These are phyloP conservation scores for Theretra japonica DNA, from an alignment of 2,888 invertebrate species.

Conservation along the genomic window DNA sequence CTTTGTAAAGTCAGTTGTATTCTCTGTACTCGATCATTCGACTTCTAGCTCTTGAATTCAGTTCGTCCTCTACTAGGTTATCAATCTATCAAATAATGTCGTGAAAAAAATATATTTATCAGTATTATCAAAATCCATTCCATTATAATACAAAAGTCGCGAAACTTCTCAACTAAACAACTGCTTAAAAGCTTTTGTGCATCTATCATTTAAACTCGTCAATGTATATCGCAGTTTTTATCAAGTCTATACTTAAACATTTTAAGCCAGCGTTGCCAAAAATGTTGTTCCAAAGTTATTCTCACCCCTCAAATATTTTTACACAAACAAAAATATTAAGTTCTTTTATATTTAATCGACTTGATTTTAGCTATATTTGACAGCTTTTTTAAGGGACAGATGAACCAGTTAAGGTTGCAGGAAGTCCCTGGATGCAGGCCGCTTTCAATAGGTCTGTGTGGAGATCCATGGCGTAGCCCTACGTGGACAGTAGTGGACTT, in stretches of 20 bases:
- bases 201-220: conserved; percentile 15
- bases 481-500: no score
- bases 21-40: no score
- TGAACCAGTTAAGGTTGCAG: no score
- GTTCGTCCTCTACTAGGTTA: no score
- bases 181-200: conserved; percentile 11
- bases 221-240: neutral
- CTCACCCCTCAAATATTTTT: neutral
- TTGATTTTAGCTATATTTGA: no score
- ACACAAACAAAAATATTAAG: neutral
- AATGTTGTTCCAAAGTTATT: neutral
- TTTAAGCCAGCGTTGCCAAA: neutral
- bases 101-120: neutral
- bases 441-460: no score
- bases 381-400: no score
- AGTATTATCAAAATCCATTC: neutral
- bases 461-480: no score
- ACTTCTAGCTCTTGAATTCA: no score
- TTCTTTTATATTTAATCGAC: no score
- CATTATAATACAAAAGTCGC: neutral
- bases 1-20: no score
- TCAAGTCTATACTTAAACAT: neutral
- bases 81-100: neutral
- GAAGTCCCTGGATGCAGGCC: no score
- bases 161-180: neutral